Percentiles rank a stretch among this genome's conserved stretches.
Evolutionary conservation across 2,113 vertebrate genomes (phyloP).

Genomic region (Ptilonorhynchus violaceus): DNA sequence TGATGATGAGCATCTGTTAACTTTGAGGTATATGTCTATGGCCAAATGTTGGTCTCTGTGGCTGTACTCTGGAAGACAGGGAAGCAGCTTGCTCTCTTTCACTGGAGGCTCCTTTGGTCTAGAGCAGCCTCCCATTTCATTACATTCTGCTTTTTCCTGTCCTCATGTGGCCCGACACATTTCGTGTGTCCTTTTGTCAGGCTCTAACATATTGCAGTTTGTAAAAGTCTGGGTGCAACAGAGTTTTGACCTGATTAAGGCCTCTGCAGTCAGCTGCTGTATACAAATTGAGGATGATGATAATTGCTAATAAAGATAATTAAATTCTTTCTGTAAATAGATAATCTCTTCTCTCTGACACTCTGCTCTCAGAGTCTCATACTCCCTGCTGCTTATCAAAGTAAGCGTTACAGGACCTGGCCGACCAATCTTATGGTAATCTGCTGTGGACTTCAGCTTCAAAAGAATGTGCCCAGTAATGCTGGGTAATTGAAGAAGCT

Average conservation of each 20-base stretch:
- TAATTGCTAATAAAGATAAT: not conserved
- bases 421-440: not conserved
- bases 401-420: not conserved
- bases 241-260: not conserved
- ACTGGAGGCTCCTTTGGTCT: not conserved
- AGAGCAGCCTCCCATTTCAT: not conserved
- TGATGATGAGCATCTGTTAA: not conserved
- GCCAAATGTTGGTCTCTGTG: not conserved
- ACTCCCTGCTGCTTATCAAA: not conserved
- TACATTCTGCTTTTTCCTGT: not conserved
- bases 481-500: not conserved
- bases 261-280: not conserved
- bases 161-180: not conserved
- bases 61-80: not conserved
- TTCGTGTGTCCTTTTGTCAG: not conserved
- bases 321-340: not conserved
- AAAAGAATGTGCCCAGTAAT: not conserved
- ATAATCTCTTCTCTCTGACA: not conserved
- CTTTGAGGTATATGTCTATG: not conserved
- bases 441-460: not conserved
- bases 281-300: not conserved
- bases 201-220: not conserved
- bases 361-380: not conserved
- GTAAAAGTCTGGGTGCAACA: not conserved
- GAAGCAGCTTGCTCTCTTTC: not conserved